A percentile compares a stretch with the other conserved stretches of the same genome.
These are phyloP conservation scores for Trachymyrmex cornetzi DNA, from an alignment of 1,140 invertebrate species.

Conservation along the genomic window DNA sequence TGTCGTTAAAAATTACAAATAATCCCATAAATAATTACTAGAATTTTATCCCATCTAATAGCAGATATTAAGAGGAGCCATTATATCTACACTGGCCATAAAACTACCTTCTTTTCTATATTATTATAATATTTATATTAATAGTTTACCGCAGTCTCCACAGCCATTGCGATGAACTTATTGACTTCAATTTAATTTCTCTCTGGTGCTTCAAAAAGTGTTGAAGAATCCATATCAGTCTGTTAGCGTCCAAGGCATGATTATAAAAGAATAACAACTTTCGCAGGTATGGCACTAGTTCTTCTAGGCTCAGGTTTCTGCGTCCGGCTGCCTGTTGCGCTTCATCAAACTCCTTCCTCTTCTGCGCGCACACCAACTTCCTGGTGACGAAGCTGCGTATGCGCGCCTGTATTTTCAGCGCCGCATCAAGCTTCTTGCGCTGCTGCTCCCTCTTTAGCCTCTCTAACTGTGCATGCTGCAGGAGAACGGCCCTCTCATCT, in stretches of 20 bases:
- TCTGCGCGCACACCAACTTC: slow-evolving; percentile 89
- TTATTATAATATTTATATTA: slow-evolving; percentile 27
- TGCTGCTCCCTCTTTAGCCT: slow-evolving; percentile 94
- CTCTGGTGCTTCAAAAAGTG: slow-evolving; percentile 88
- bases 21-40: too few relatives aligned
- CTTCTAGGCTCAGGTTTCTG: slow-evolving; percentile 86
- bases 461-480: slow-evolving; percentile 94
- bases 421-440: slow-evolving; percentile 89
- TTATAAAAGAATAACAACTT: slow-evolving; percentile 93
- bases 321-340: slow-evolving; percentile 85
- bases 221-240: slow-evolving; percentile 90
- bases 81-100: too few relatives aligned
- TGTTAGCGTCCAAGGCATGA: slow-evolving; percentile 89
- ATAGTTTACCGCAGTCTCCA: slow-evolving; percentile 88
- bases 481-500: slow-evolving; percentile 91
- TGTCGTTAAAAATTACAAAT: too few relatives aligned
- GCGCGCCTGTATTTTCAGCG: slow-evolving; percentile 92
- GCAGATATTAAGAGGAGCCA: too few relatives aligned
- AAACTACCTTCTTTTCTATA: background rate
- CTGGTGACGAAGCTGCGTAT: slow-evolving; percentile 92
- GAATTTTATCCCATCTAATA: too few relatives aligned
- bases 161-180: slow-evolving; percentile 87
- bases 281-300: slow-evolving; percentile 87
- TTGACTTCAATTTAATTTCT: slow-evolving; percentile 86
- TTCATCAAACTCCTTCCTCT: slow-evolving; percentile 91